These are phyloP conservation scores for Lagorchestes hirsutus DNA, from an alignment of 2,797 vertebrate genomes.

Conservation along the genomic window DNA sequence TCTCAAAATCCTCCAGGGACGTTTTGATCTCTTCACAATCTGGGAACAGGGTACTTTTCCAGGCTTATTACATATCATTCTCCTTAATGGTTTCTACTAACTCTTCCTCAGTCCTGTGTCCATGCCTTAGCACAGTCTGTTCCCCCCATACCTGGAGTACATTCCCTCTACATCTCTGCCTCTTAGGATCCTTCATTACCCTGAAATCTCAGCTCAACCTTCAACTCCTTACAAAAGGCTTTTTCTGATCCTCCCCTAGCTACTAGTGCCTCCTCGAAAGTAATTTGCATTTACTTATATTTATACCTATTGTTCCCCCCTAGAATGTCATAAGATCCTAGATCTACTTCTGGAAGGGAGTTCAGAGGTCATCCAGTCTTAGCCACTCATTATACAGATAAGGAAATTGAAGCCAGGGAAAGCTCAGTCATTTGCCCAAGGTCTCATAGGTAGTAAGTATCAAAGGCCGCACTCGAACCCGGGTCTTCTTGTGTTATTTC, in stretches of 20 bases:
- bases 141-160: not conserved
- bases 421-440: not conserved
- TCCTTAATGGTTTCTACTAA: no score
- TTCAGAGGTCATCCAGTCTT: not conserved
- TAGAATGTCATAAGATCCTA: not conserved
- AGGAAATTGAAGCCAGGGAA: not conserved
- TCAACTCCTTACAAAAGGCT: constrained; percentile 6
- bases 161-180: not conserved
- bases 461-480: not conserved
- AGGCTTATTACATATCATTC: not conserved
- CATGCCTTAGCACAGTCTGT: not conserved
- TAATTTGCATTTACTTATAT: not conserved
- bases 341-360: no score
- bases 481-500: not conserved
- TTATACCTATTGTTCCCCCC: no score
- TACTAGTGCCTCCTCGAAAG: not conserved
- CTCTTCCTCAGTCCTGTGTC: not conserved
- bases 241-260: not conserved
- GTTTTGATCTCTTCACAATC: not conserved
- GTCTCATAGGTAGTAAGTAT: not conserved
- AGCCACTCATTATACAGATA: not conserved
- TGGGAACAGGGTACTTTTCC: not conserved
- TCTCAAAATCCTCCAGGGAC: not conserved
- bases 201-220: not conserved
- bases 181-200: not conserved